Evolutionary conservation across 2,113 vertebrate genomes (phyloP).

Genomic region (Etheostoma spectabile): DNA sequence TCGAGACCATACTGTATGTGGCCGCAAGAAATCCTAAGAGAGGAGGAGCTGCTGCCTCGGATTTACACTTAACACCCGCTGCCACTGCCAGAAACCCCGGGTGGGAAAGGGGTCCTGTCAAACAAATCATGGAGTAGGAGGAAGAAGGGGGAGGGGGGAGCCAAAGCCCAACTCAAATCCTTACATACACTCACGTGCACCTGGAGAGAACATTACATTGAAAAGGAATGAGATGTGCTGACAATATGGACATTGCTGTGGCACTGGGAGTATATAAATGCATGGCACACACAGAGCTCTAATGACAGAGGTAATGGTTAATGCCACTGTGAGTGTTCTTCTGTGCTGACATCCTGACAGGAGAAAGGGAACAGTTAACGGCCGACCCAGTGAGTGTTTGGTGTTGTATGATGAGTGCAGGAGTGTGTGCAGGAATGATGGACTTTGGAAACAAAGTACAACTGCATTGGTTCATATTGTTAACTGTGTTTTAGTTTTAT

Average conservation of each 20-base stretch:
- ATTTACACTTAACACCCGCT: constrained; percentile 46
- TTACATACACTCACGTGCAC: neutral
- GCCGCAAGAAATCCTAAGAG: constrained; percentile 37
- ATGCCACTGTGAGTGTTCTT: constrained; percentile 15
- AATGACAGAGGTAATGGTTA: neutral
- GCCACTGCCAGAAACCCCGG: constrained; percentile 12
- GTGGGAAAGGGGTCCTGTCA: constrained; percentile 32
- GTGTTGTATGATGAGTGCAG: neutral
- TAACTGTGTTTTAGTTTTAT: neutral
- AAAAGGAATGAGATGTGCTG: constrained; percentile 4
- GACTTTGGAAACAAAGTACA: neutral
- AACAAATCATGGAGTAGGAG: constrained; percentile 29
- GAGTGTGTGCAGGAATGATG: constrained; percentile 15
- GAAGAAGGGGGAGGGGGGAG: neutral
- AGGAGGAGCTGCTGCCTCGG: constrained; percentile 44
- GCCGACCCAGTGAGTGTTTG: neutral
- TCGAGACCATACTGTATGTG: constrained; percentile 39
- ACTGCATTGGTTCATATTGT: neutral
- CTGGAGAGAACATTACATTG: neutral
- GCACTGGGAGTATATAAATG: constrained; percentile 6
- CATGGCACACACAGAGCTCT: constrained; percentile 4
- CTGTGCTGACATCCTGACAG: constrained; percentile 1
- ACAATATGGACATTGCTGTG: constrained; percentile 14
- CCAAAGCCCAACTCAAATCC: constrained; percentile 8
- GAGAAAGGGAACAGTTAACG: neutral